Base-by-base conservation (phyloP, 2,113 vertebrate genomes). In the Anarrhichthys ocellatus region DNA sequence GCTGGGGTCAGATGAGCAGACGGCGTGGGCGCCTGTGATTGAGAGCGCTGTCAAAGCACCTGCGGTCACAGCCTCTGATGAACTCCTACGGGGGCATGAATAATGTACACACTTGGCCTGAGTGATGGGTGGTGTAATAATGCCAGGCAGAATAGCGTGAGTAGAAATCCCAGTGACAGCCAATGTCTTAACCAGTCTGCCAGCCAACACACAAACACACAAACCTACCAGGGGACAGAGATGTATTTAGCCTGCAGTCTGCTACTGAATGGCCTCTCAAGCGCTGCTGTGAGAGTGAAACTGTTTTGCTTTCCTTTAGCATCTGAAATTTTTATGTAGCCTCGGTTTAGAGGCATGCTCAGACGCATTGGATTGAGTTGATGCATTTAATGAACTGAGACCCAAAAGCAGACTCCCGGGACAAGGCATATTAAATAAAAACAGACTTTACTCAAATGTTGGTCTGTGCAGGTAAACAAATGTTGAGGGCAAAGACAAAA, bases 121-220 rank as follows among this genome's bases (percentile, higher is more conserved):
- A 94, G 86, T 92, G 93, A 94, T 94, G 88, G 90, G 70, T 87
- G 69, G 80, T 76, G 79, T 93, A 90, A 93, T 93, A 92, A 90
- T 85, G 86, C 82, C 81, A 83, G 89, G 90, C 91, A 94, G 92
- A 89, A 76, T 89, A 84, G 88, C 89, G 83, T 92, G 92, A 93
- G 89, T 76, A 82, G 86, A 90, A 87, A 87, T 74, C 82, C 83
- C 69, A 76, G 81, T 80, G 88, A 94, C 20, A 73, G 73, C 80
- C 76, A 80, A 75, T 32, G 65, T 88, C 84, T 84, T 86, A 88
- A 82, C 83, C 82, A 78, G 71, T 67, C 50, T 56, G 78, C 77
- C 74, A 77, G 66, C 80, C 46, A 46, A 69, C 82, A 76, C 84
- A 62, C 80, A 76, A 82, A 62, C 80, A 42, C 42, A 29, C 54